Percentiles rank a stretch among this genome's conserved stretches.
phyloP scores from a whole-genome alignment of 2,113 vertebrate genomes.

The Dolichotis patagonum region DNA sequence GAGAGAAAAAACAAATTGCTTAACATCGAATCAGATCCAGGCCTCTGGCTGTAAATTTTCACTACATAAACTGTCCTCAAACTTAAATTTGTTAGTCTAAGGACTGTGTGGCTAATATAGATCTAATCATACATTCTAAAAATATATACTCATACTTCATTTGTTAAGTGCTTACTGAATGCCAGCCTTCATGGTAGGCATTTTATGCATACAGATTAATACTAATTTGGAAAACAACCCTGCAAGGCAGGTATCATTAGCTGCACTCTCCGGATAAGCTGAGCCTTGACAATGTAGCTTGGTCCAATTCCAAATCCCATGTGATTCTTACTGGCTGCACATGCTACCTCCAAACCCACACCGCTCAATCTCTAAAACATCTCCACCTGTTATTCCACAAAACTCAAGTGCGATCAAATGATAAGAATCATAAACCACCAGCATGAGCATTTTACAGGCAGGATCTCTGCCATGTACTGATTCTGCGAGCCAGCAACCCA shows the following conservation, averaged over 20 bases:
- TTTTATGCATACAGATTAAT: neutral
- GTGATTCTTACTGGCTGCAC: neutral
- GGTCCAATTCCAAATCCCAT: constrained; percentile 10
- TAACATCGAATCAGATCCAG: neutral
- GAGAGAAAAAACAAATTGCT: neutral
- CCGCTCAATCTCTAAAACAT: constrained; percentile 15
- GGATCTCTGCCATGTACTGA: constrained; percentile 34
- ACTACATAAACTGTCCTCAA: neutral
- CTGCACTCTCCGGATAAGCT: neutral
- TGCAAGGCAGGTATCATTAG: constrained; percentile 22
- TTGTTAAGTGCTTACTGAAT: constrained; percentile 59
- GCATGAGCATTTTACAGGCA: constrained; percentile 32
- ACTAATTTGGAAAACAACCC: constrained; percentile 28
- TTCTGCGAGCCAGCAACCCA: constrained; percentile 41
- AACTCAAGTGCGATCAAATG: constrained; percentile 55
- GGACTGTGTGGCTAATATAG: constrained; percentile 7
- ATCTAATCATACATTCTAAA: constrained; percentile 47
- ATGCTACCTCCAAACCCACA: neutral
- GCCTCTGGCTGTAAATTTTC: neutral
- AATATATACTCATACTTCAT: neutral
- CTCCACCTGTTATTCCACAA: constrained; percentile 54
- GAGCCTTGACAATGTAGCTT: constrained; percentile 16
- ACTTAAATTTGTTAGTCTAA: constrained; percentile 24
- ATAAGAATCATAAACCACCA: constrained; percentile 66
- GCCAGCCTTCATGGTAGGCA: neutral